These are phyloP conservation scores for Lepus americanus DNA, from an alignment of 2,113 vertebrate species.

Conservation along the genomic window DNA sequence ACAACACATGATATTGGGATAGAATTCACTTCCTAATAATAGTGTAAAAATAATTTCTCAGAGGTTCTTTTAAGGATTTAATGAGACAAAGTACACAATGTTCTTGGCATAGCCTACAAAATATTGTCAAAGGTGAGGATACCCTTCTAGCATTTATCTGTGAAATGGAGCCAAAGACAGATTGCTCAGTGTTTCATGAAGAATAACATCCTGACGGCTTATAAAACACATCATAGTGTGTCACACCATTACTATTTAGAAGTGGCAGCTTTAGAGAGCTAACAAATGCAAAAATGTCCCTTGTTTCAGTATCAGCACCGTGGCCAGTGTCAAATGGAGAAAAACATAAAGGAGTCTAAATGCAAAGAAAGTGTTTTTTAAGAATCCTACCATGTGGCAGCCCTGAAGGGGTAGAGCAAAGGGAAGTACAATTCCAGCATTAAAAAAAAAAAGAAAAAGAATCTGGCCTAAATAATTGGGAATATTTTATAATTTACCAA, in stretches of 20 bases:
- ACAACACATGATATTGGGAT: neutral
- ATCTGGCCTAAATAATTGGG: neutral
- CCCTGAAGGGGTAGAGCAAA: neutral
- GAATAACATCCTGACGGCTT: neutral
- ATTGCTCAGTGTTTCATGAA: neutral
- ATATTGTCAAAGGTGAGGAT: neutral
- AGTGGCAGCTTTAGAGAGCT: neutral
- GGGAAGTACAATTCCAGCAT: neutral
- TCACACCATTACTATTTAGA: neutral
- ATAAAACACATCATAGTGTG: neutral
- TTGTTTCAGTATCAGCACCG: neutral
- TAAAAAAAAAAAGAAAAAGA: neutral
- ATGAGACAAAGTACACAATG: neutral
- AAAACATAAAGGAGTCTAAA: neutral
- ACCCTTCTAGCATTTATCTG: neutral
- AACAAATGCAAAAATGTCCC: neutral
- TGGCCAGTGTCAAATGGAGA: neutral
- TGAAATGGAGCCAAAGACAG: neutral
- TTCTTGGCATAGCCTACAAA: rapidly evolving
- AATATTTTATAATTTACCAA: neutral
- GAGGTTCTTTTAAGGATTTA: neutral
- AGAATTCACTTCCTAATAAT: neutral
- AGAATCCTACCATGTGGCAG: rapidly evolving
- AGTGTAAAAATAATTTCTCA: neutral
- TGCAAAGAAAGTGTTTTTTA: neutral